Percentiles rank a stretch among this genome's conserved stretches.
Evolutionary conservation across 2,888 invertebrate species (phyloP).

Genomic region (Agriopis aurantiaria): DNA sequence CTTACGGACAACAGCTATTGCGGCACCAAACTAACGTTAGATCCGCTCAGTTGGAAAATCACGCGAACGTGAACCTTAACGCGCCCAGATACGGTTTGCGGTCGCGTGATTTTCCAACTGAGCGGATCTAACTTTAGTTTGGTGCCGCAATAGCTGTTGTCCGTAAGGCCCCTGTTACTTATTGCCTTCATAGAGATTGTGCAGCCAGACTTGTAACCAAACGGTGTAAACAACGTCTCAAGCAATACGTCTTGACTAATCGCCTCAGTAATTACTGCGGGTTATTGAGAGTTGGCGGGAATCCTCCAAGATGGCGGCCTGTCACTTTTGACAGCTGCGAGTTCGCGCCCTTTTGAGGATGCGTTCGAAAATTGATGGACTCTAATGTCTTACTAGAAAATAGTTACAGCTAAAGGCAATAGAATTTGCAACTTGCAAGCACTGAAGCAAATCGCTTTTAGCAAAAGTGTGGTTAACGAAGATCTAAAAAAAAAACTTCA

Average conservation of each 20-base stretch:
- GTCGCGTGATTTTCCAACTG: too few species aligned
- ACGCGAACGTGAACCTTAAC: too few species aligned
- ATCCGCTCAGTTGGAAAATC: too few species aligned
- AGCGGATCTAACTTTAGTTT: too few species aligned
- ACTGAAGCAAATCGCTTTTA: not conserved
- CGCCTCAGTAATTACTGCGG: slow-evolving; percentile 74
- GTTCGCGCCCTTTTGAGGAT: slow-evolving; percentile 61
- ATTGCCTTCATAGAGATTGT: not conserved
- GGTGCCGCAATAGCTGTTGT: too few species aligned
- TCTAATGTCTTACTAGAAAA: slow-evolving; percentile 34
- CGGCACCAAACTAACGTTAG: too few species aligned
- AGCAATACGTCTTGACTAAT: slow-evolving; percentile 72
- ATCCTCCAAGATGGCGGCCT: slow-evolving; percentile 75
- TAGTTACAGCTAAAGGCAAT: not conserved
- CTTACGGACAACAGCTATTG: too few species aligned
- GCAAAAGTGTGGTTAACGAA: too few species aligned
- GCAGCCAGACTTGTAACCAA: slow-evolving; percentile 14
- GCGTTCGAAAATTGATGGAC: slow-evolving; percentile 33
- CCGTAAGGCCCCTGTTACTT: too few species aligned
- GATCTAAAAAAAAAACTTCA: too few species aligned
- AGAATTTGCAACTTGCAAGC: not conserved
- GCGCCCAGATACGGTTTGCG: too few species aligned
- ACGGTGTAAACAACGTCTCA: slow-evolving; percentile 45
- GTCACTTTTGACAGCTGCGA: slow-evolving; percentile 79
- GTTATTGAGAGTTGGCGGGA: slow-evolving; percentile 68